Evolutionary conservation across 1,140 invertebrate genomes (phyloP), one percentile per base, ranked within the genome.

Genomic region (Harlomillsia oculata): DNA sequence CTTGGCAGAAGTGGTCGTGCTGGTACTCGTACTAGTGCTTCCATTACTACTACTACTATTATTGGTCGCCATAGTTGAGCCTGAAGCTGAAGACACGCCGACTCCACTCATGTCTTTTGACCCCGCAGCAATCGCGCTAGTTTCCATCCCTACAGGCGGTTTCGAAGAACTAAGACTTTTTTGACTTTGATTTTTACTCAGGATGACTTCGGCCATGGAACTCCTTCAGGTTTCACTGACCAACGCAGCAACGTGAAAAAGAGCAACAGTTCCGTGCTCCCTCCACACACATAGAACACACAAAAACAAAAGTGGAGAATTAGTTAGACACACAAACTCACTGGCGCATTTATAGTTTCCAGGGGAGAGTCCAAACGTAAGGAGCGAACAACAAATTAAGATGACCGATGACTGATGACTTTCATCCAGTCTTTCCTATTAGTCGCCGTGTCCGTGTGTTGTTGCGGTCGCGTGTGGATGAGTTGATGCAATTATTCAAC

Each of bases 31-130:
- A 13, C 46, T 40, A 25, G 44, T 45, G 23, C 54, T 45, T 45
- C 46, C 30, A 56, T 56, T 56, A 37, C 18, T 36, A 50, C 16
- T 34, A 37, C 29, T 50, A 32, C 32, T 30, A 49, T 14, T 20
- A 37, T 44, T 55, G 6, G 53, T 39, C 29, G 23, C 53, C 39
- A 44, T 37, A 37, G 14, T 28, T 9, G 54, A 46, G 30, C 34
- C 41, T 20, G 26, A 37, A 41, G 26, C 48, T 58, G 41, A 30
- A 18, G 41, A 40, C 16, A 41, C 11, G 48, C 36, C 8, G 39
- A 25, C 16, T 37, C 28, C 16, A 40, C 29, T 26, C 20, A 40
- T 21, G 11, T 43, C 32, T 40, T 34, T 45, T 54, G 30, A 30
- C 26, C 39, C 28, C 51, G n/a, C 46, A 29, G 39, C 40, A 46